Base-by-base conservation (phyloP, 2,797 vertebrate genomes). In the Esox lucius region DNA sequence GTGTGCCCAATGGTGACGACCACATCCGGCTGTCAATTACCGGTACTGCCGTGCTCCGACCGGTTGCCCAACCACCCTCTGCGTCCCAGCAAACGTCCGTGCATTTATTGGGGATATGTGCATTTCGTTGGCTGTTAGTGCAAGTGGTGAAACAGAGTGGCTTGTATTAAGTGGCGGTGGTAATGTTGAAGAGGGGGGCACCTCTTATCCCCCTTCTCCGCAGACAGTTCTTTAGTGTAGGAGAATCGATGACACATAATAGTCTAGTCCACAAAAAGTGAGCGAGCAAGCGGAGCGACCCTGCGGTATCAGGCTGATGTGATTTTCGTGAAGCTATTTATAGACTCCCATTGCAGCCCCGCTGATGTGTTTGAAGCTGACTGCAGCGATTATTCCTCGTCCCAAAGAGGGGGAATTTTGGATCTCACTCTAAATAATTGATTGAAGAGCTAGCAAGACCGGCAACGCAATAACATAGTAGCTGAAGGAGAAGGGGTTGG, bases 301-400 rank as follows among this genome's bases (percentile, higher is more conserved):
- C 87, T 92, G 91, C 90, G 88, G 85, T 92, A 85, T 88, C 81
- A 74, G 82, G 83, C 87, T 86, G 86, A 80, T 90, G 88, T 89
- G 90, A 84, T 89, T 87, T 87, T 88, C 84, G 78, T 78, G 39
- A 78, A 77, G 80, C 86, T 92, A 94, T 93, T 94, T 93, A 93
- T 93, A 93, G 92, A 80, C 72, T 71, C 82, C 86, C 83, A 84
- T 86, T 83, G 88, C 87, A 88, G 83, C 81, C 83, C 73, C 49
- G 42, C 68, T 75, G 76, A 85, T 86, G 81, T 74, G 82, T 85
- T 85, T 82, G 83, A 79, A 85, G 83, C 84, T 86, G 90, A 89
- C 88, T 92, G 87, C 87, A 88, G 86, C 59, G 66, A 81, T 83
- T 84, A 78, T 88, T 81, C 49, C 73, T 82, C 65, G 46, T 49